These are phyloP conservation scores for Alosa sapidissima DNA, from an alignment of 2,797 vertebrate species.

Conservation along the genomic window DNA sequence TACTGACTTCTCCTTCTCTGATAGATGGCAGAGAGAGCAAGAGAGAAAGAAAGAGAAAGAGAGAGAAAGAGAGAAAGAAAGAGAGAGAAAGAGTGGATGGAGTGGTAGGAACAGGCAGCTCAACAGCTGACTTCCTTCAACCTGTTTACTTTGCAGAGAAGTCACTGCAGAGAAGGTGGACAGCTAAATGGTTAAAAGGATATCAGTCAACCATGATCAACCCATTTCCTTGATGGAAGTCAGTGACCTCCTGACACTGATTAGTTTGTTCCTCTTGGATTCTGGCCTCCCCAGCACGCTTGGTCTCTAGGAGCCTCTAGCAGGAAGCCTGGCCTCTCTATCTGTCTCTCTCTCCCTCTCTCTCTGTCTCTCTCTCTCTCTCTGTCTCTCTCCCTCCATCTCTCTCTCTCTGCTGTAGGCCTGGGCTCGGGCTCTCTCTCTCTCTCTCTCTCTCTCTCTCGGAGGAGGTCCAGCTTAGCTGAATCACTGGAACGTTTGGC, in stretches of 20 bases:
- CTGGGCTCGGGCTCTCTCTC: background rate
- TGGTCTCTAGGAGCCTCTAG: background rate
- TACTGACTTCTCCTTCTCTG: conserved; percentile 10
- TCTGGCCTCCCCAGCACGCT: background rate
- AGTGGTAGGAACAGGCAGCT: conserved; percentile 4
- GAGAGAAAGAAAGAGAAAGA: conserved; percentile 6
- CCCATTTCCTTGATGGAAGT: conserved; percentile 14
- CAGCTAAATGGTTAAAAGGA: conserved; percentile 22
- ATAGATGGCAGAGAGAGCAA: conserved; percentile 33
- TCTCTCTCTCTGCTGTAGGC: background rate
- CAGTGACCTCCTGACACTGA: conserved; percentile 19
- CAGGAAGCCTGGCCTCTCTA: background rate
- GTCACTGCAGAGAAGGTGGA: background rate
- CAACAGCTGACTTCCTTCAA: conserved; percentile 22
- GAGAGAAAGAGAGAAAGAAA: background rate
- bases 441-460: too few relatives aligned
- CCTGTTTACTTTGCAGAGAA: conserved; percentile 9
- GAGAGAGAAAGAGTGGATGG: background rate
- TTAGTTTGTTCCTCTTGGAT: conserved; percentile 16
- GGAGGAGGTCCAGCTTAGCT: background rate
- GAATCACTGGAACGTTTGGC: conserved; percentile 15
- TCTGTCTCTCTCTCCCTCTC: background rate
- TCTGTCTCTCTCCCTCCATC: background rate
- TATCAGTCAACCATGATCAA: conserved; percentile 14
- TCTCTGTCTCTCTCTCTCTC: background rate